A percentile compares a stretch with the other conserved stretches of the same genome.
phyloP scores from a whole-genome alignment of 1,140 invertebrate species.

The Portunus trituberculatus region DNA sequence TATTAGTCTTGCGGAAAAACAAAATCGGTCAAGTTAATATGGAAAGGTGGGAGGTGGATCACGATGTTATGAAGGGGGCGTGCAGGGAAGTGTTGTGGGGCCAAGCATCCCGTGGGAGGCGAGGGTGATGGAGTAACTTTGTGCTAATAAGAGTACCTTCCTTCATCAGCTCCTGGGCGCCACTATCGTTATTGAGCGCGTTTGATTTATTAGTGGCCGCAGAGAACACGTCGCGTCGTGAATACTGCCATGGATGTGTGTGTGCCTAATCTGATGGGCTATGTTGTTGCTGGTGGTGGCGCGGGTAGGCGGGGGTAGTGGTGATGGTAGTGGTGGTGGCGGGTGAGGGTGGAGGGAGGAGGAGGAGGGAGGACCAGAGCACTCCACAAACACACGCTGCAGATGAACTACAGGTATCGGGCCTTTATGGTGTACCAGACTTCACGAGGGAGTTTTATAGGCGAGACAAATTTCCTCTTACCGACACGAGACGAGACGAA shows the following conservation, averaged over 20 bases:
- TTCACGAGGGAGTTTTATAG: neutral
- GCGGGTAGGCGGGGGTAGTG: too few relatives aligned
- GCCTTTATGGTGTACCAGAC: neutral
- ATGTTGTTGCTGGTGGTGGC: too few relatives aligned
- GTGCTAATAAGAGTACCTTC: neutral
- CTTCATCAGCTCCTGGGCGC: neutral
- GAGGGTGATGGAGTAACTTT: conserved; percentile 1
- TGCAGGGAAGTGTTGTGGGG: neutral
- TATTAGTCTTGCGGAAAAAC: neutral
- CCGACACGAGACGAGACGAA: neutral
- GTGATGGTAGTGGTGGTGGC: neutral
- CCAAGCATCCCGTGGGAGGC: neutral
- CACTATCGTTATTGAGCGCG: neutral
- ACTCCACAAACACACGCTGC: neutral
- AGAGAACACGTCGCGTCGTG: neutral
- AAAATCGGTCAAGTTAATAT: neutral
- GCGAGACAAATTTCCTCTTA: neutral
- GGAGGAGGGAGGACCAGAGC: neutral
- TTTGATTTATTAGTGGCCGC: neutral
- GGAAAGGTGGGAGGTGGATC: neutral
- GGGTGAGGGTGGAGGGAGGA: neutral
- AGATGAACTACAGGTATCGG: neutral
- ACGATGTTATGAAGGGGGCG: neutral
- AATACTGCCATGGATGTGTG: neutral
- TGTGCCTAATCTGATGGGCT: neutral